These are phyloP conservation scores for Acipenser oxyrinchus DNA, from an alignment of 2,797 vertebrate species.

Conservation along the genomic window DNA sequence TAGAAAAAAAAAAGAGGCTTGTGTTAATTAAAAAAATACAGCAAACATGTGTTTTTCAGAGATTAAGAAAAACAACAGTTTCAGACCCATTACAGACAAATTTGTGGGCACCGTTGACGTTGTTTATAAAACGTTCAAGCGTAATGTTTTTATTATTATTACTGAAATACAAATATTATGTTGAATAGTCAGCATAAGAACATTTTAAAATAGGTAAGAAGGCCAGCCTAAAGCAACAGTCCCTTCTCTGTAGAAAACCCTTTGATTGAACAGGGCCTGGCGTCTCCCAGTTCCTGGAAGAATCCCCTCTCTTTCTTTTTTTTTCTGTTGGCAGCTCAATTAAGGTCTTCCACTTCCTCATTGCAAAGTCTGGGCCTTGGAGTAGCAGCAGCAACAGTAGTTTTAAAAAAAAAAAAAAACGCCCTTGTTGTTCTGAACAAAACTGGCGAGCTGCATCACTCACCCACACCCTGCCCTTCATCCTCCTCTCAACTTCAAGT, in stretches of 20 bases:
- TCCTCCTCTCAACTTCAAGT: constrained; percentile 3
- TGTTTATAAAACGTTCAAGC: no score
- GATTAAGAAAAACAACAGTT: constrained; percentile 58
- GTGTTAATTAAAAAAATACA: constrained; percentile 58
- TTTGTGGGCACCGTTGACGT: constrained; percentile 22
- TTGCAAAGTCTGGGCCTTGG: constrained; percentile 22
- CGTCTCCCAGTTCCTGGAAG: constrained; percentile 40
- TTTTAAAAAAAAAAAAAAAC: constrained; percentile 45
- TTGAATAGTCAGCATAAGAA: constrained; percentile 71
- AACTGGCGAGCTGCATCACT: constrained; percentile 32
- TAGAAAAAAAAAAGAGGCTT: constrained; percentile 46
- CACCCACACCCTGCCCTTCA: constrained; percentile 15
- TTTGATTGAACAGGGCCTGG: constrained; percentile 27
- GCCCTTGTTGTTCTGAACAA: constrained; percentile 36
- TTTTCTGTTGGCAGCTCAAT: constrained; percentile 30
- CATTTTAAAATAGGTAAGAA: constrained; percentile 63
- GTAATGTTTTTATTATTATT: no score
- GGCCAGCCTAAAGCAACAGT: constrained; percentile 60
- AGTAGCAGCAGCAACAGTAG: constrained; percentile 40
- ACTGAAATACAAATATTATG: constrained; percentile 59
- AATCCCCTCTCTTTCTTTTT: constrained; percentile 40
- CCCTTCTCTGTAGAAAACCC: constrained; percentile 32
- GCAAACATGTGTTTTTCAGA: constrained; percentile 62
- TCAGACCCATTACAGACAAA: constrained; percentile 54
- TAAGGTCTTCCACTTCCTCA: constrained; percentile 23